Evolutionary conservation across 2,888 invertebrate genomes (phyloP).

Genomic region (Alloplasta piceator): DNA sequence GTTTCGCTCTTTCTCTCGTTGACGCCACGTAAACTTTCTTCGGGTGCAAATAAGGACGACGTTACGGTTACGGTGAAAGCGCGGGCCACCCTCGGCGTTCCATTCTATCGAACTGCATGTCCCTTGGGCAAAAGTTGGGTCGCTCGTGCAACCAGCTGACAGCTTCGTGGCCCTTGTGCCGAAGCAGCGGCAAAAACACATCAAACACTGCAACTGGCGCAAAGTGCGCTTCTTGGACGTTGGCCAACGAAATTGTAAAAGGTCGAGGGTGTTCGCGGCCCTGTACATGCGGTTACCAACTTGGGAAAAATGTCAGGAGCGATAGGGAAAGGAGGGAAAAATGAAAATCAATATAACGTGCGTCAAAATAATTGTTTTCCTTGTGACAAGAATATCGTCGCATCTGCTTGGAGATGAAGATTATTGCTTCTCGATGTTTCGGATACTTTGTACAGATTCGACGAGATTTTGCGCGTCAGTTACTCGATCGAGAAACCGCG

Average conservation of each 20-base stretch:
- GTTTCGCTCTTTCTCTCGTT: background rate
- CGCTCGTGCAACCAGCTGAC: slow-evolving; percentile 17
- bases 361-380: slow-evolving; percentile 1
- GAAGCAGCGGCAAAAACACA: slow-evolving; percentile 3
- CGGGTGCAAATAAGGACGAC: slow-evolving; percentile 22
- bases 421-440: too few species aligned
- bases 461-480: too few species aligned
- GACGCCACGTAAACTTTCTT: background rate
- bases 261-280: slow-evolving; percentile 17
- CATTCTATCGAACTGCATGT: slow-evolving; percentile 1
- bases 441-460: too few species aligned
- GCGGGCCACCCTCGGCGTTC: background rate
- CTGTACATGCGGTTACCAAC: slow-evolving; percentile 21
- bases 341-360: slow-evolving; percentile 13
- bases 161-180: slow-evolving; percentile 1
- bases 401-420: too few species aligned
- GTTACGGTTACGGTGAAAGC: slow-evolving; percentile 3
- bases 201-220: slow-evolving; percentile 41
- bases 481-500: slow-evolving; percentile 5
- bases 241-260: slow-evolving; percentile 53
- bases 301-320: background rate
- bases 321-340: slow-evolving; percentile 23
- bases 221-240: slow-evolving; percentile 47
- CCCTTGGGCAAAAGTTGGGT: slow-evolving; percentile 14
- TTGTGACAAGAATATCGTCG: background rate